Conservation (phyloP, 1,140 invertebrate species). For the Anastrepha obliqua region DNA sequence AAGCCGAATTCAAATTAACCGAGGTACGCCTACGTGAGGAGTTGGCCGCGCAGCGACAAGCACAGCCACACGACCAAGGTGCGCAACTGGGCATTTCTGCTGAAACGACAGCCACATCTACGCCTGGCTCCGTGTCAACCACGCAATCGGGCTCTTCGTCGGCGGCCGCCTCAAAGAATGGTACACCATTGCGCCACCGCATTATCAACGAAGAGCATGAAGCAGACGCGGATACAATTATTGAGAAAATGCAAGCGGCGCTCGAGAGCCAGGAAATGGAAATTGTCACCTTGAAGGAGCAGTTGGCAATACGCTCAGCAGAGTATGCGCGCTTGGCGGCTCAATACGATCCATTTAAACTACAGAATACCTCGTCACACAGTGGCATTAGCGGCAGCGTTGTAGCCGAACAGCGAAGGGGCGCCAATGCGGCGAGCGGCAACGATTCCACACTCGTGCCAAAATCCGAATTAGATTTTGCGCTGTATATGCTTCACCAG, state of each 20-base stretch:
- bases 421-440: slow-evolving; percentile 11
- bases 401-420: slow-evolving; percentile 60
- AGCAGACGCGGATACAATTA: slow-evolving; percentile 56
- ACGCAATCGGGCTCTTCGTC: slow-evolving; percentile 35
- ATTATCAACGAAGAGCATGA: slow-evolving; percentile 63
- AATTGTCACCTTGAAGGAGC: slow-evolving; percentile 80
- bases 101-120: slow-evolving; percentile 54
- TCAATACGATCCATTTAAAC: slow-evolving; percentile 72
- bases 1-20: slow-evolving; percentile 77
- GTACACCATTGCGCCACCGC: slow-evolving; percentile 54
- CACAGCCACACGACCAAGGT: neutral
- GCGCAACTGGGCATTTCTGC: neutral
- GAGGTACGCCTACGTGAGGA: slow-evolving; percentile 76
- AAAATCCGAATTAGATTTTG: slow-evolving; percentile 85
- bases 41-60: slow-evolving; percentile 64
- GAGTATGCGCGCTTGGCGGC: slow-evolving; percentile 73
- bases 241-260: slow-evolving; percentile 76
- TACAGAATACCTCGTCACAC: slow-evolving; percentile 62
- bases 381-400: slow-evolving; percentile 58
- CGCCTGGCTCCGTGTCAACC: slow-evolving; percentile 47
- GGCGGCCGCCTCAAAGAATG: slow-evolving; percentile 41
- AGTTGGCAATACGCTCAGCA: slow-evolving; percentile 77
- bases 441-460: slow-evolving; percentile 64
- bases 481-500: slow-evolving; percentile 89
- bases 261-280: slow-evolving; percentile 82